These are phyloP conservation scores for Gephyroberyx darwinii DNA, from an alignment of 2,797 vertebrate species.

Conservation along the genomic window DNA sequence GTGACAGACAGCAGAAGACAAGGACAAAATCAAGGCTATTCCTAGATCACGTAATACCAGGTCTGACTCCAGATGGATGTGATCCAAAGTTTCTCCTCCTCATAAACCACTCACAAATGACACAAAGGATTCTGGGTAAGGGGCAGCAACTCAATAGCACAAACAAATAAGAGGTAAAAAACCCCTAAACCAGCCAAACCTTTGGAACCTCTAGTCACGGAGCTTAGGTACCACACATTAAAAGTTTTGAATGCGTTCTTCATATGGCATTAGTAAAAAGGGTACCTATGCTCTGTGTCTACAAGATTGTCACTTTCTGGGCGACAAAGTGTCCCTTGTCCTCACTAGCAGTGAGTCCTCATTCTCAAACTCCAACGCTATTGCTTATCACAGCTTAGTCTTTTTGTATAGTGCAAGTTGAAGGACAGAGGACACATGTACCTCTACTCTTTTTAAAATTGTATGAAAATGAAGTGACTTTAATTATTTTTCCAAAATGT, in stretches of 20 bases:
- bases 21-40: conserved; percentile 26
- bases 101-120: conserved; percentile 11
- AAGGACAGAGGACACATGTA: conserved; percentile 23
- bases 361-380: not conserved
- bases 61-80: not conserved
- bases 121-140: conserved; percentile 30
- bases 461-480: conserved; percentile 32
- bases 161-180: conserved; percentile 28
- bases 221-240: conserved; percentile 4
- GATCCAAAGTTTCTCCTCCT: conserved; percentile 32
- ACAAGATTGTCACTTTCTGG: conserved; percentile 43
- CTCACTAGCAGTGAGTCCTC: conserved; percentile 8
- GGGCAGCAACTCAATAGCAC: conserved; percentile 12
- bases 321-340: conserved; percentile 22
- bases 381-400: conserved; percentile 37
- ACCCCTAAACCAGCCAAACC: conserved; percentile 28
- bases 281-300: conserved; percentile 28
- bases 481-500: conserved; percentile 9
- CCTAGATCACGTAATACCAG: conserved; percentile 18
- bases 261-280: conserved; percentile 39
- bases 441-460: conserved; percentile 25
- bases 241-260: conserved; percentile 46
- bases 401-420: conserved; percentile 57
- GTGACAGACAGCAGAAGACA: conserved; percentile 19
- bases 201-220: conserved; percentile 46